Base-by-base conservation (phyloP, 2,113 vertebrate genomes). In the Clupea harengus region DNA sequence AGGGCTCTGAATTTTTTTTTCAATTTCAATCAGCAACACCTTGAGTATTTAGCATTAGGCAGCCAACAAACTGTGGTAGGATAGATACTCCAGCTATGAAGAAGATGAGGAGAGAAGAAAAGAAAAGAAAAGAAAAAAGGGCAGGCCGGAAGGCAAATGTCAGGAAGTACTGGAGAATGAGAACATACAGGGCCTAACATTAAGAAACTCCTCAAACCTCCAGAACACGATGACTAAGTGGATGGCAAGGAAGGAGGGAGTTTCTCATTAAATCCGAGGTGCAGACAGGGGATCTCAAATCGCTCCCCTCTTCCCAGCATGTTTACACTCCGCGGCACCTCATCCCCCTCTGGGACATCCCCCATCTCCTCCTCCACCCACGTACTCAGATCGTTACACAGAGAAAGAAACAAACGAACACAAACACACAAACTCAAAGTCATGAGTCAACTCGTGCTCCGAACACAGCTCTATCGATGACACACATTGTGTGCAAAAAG, bases 211-310 rank as follows among this genome's bases (percentile, higher is more conserved):
- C 67, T 75, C 32, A 78, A 5, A 32, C 10, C 25, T 39, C 25
- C 39, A 44, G 10, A 78, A 32, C 72, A 32, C 17, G 72, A 17
- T 17, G 4, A 32, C 72, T 18, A 15, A 15, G 13, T 32, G 72
- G 32, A 18, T 78, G 72, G 72, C 0, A 32, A 78, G 72, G 13
- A 32, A 78, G 72, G 13, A 44, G 72, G 67, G 67, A 39, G 25
- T 39, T 75, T 28, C 67, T 75, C 25, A 78, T 78, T 78, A 78
- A 78, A 72, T 72, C 64, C 8, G n/a, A 28, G 64, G 64, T 78
- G 72, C 10, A 78, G 13, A 44, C 25, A 28, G 64, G 64, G 64
- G 64, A 78, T 1, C 28, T 32, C 32, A 3, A 11, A 78, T 32
- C 13, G 4, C 72, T 44, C 72, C 11, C 11, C 72, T 39, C 9